Conservation (phyloP, 2,113 vertebrate genomes). For the Apteryx mantelli region DNA sequence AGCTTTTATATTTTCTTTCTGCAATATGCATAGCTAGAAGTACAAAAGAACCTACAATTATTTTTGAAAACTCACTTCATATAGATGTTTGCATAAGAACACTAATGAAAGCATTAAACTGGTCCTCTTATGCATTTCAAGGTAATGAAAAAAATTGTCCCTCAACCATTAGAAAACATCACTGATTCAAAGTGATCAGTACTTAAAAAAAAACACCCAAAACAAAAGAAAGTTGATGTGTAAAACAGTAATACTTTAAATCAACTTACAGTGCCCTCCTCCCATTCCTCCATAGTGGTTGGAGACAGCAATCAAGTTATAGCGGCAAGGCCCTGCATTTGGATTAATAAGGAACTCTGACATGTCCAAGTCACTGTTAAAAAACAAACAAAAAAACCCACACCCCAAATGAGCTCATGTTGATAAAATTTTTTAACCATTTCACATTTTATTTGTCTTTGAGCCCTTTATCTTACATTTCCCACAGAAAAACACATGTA, state of each 20-base stretch:
- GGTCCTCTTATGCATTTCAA: background rate
- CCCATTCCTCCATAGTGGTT: conserved; percentile 99
- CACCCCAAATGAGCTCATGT: background rate
- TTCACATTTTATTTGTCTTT: background rate
- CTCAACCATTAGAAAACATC: background rate
- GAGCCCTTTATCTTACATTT: background rate
- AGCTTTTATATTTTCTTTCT: background rate
- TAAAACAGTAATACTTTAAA: background rate
- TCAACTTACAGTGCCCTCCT: conserved; percentile 95
- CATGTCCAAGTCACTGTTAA: conserved; percentile 96
- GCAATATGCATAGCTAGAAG: background rate
- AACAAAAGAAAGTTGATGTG: background rate
- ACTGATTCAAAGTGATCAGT: background rate
- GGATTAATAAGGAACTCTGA: conserved; percentile 99
- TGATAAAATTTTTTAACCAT: conserved; percentile 5
- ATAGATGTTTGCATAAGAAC: background rate
- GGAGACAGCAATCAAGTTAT: conserved; percentile 98
- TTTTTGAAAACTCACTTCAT: background rate
- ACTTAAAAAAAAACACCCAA: background rate
- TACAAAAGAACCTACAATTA: background rate
- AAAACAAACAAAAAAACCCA: background rate
- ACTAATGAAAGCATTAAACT: background rate
- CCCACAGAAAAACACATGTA: background rate
- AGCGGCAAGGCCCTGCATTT: conserved; percentile 93
- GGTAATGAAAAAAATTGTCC: background rate